Evolutionary conservation across 2,113 vertebrate genomes (phyloP).

Genomic region (Acinonyx jubatus): DNA sequence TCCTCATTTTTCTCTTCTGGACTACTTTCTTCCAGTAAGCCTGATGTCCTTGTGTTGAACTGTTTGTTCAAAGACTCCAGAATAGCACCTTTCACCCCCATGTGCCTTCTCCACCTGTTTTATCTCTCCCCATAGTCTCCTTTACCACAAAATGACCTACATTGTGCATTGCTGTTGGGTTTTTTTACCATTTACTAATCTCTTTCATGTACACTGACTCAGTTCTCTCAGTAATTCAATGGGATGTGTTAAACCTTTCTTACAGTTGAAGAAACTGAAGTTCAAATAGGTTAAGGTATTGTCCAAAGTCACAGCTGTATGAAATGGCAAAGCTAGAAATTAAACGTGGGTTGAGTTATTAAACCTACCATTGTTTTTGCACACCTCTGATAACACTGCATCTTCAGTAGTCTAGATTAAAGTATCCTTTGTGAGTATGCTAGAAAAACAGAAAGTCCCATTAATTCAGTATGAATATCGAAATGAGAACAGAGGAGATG

Average conservation of each 20-base stretch:
- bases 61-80: background rate
- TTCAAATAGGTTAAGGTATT: background rate
- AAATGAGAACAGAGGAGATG: background rate
- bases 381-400: background rate
- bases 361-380: background rate
- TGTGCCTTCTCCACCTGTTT: background rate
- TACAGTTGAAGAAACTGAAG: background rate
- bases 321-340: background rate
- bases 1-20: background rate
- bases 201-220: background rate
- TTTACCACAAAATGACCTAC: background rate
- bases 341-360: background rate
- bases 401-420: background rate
- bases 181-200: background rate
- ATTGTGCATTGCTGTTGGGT: background rate
- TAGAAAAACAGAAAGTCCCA: slow-evolving; percentile 18
- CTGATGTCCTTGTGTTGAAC: background rate
- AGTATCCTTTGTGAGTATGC: background rate
- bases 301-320: background rate
- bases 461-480: background rate
- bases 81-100: background rate
- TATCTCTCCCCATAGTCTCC: background rate
- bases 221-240: background rate
- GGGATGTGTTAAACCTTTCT: background rate
- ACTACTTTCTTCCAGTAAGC: background rate